Conservation (phyloP, 2,113 vertebrate species). For the Oreotrochilus melanogaster region DNA sequence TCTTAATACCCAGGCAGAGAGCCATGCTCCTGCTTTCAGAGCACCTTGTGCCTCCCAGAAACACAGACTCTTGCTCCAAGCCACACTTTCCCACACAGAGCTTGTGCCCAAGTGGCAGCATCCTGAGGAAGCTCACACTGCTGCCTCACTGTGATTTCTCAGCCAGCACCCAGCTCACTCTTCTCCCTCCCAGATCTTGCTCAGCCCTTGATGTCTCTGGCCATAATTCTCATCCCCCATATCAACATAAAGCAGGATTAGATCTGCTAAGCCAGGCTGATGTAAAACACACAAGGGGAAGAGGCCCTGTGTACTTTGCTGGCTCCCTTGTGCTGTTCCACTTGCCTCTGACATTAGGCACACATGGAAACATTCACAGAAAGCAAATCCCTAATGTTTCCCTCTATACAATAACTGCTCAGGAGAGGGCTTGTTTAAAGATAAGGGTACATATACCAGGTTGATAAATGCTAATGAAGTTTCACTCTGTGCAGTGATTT, state of each 20-base stretch:
- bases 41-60: fast-evolving
- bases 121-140: fast-evolving
- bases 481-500: not conserved
- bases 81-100: fast-evolving
- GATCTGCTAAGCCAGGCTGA: not conserved
- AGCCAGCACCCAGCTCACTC: not conserved
- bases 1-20: not conserved
- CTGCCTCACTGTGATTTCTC: not conserved
- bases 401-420: not conserved
- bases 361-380: not conserved
- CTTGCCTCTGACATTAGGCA: not conserved
- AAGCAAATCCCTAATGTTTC: not conserved
- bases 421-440: not conserved
- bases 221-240: fast-evolving
- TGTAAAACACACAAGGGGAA: not conserved
- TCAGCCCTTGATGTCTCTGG: not conserved
- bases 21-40: not conserved
- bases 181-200: not conserved
- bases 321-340: not conserved
- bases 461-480: not conserved
- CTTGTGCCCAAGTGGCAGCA: fast-evolving
- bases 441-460: not conserved
- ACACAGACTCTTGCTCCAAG: not conserved
- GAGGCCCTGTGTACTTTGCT: not conserved
- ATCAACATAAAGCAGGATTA: not conserved